Evolutionary conservation across 2,888 invertebrate genomes (phyloP).

Genomic region (Hedya salicella): DNA sequence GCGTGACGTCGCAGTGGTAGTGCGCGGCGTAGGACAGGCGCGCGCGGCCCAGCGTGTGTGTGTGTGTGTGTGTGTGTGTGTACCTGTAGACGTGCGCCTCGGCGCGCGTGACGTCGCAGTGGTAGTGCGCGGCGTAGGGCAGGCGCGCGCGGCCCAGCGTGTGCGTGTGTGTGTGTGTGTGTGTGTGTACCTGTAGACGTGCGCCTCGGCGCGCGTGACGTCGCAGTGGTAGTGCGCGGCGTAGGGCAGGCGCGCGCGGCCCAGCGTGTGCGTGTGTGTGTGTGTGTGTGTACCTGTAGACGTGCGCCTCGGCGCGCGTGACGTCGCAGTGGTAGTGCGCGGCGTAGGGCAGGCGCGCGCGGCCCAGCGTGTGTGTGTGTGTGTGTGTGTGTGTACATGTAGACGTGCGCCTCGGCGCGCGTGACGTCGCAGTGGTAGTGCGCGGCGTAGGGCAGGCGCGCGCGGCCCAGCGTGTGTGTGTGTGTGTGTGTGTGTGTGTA

Average conservation of each 20-base stretch:
- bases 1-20: too few relatives aligned
- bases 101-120: constrained; percentile 7
- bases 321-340: constrained; percentile 10
- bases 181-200: constrained; percentile 1
- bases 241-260: constrained; percentile 10
- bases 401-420: constrained; percentile 11
- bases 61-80: too few relatives aligned
- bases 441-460: constrained; percentile 29
- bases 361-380: neutral
- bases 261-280: neutral
- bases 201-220: constrained; percentile 8
- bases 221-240: constrained; percentile 28
- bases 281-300: too few relatives aligned
- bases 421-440: constrained; percentile 17
- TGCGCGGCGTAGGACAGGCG: too few relatives aligned
- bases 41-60: too few relatives aligned
- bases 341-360: neutral
- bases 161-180: neutral
- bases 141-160: neutral
- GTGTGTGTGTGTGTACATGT: neutral
- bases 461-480: constrained; percentile 44
- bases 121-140: constrained; percentile 17
- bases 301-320: neutral
- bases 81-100: constrained; percentile 16
- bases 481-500: neutral